phyloP scores from a whole-genome alignment of 2,888 invertebrate genomes.

The Onthophagus sagittarius region DNA sequence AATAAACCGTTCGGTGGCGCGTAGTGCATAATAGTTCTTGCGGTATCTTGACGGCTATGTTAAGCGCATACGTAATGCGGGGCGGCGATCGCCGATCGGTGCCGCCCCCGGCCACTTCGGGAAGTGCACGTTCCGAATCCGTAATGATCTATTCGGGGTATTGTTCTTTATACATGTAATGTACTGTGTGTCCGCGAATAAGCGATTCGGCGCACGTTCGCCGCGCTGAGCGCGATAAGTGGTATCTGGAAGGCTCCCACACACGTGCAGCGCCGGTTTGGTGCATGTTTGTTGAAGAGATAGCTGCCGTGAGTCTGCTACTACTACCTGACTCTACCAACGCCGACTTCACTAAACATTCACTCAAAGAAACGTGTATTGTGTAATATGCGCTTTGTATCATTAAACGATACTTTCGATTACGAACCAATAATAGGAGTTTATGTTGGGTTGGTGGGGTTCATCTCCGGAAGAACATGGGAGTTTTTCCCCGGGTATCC shows the following conservation, averaged over 20 bases:
- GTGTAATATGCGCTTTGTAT: background rate
- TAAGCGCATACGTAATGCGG: constrained; percentile 22
- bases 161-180: constrained; percentile 41
- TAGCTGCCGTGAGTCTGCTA: background rate
- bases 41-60: constrained; percentile 23
- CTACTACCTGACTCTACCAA: background rate
- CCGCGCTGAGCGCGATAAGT: constrained; percentile 34
- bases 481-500: constrained; percentile 39
- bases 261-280: background rate
- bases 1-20: constrained; percentile 20
- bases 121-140: constrained; percentile 40
- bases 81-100: constrained; percentile 11
- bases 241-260: constrained; percentile 15
- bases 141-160: constrained; percentile 43
- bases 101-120: constrained; percentile 23
- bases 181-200: constrained; percentile 33
- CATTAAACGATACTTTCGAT: background rate
- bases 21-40: constrained; percentile 21
- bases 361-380: background rate
- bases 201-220: constrained; percentile 43
- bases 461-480: constrained; percentile 27
- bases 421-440: no score
- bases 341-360: background rate
- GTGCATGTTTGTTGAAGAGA: background rate
- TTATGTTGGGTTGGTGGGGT: background rate